These are phyloP conservation scores for Brienomyrus longianalis DNA, from an alignment of 2,113 vertebrate species.

Conservation along the genomic window DNA sequence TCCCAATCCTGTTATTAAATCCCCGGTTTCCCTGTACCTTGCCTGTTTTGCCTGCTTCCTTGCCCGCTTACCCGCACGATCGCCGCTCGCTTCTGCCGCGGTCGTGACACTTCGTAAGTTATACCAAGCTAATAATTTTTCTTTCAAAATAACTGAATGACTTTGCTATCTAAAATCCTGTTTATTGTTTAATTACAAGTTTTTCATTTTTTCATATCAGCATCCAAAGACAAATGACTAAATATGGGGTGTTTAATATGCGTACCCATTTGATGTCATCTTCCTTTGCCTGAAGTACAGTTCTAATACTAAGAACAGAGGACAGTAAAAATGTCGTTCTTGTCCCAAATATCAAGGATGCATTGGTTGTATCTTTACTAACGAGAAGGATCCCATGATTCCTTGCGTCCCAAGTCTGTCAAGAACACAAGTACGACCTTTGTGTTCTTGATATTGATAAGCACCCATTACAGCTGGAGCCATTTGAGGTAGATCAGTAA, in stretches of 20 bases:
- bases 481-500: background rate
- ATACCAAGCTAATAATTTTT: background rate
- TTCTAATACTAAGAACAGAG: background rate
- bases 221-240: background rate
- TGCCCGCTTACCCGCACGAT: too few relatives aligned
- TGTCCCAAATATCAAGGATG: background rate
- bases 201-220: background rate
- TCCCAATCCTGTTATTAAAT: too few relatives aligned
- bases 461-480: background rate
- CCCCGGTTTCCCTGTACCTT: too few relatives aligned
- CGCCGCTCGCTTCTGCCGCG: too few relatives aligned
- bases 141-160: background rate
- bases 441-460: background rate
- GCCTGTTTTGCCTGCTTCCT: too few relatives aligned
- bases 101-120: too few relatives aligned
- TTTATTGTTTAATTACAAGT: background rate
- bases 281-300: background rate
- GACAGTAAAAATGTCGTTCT: background rate
- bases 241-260: background rate
- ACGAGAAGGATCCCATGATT: background rate
- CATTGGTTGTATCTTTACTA: background rate
- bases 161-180: background rate
- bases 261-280: background rate
- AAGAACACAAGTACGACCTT: background rate
- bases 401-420: background rate